Percentiles rank a stretch among this genome's conserved stretches.
phyloP scores from a whole-genome alignment of 2,888 invertebrate species.

The Nipponacmea schrenckii region DNA sequence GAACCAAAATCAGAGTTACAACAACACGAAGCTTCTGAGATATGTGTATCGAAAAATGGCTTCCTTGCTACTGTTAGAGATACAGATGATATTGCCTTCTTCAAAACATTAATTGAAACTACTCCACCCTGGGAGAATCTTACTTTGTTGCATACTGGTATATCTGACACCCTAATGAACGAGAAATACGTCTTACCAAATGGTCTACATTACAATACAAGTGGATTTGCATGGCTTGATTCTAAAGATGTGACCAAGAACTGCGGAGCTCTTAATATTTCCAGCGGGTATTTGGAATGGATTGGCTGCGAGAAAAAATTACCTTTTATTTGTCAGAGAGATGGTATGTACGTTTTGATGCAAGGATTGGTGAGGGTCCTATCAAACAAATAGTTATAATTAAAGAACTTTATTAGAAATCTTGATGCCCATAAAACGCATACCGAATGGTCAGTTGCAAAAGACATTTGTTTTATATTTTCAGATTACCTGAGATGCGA shows the following conservation, averaged over 20 bases:
- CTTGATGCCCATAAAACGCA: too few species aligned
- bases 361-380: background rate
- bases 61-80: background rate
- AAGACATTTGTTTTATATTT: too few species aligned
- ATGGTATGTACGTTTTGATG: background rate
- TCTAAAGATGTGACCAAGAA: background rate
- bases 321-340: background rate
- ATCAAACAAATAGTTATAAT: too few species aligned
- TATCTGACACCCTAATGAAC: background rate
- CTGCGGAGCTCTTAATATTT: too few species aligned
- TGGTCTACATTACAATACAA: background rate
- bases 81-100: background rate
- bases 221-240: background rate
- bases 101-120: background rate
- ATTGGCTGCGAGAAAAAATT: background rate
- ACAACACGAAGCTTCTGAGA: background rate
- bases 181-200: background rate
- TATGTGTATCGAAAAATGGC: background rate
- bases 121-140: background rate
- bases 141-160: background rate
- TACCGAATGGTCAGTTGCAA: too few species aligned
- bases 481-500: background rate
- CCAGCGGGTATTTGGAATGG: background rate
- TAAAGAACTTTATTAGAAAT: too few species aligned
- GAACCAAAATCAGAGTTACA: background rate